Conservation (phyloP, 1,140 invertebrate species). For the Drosophila pseudoananassae region DNA sequence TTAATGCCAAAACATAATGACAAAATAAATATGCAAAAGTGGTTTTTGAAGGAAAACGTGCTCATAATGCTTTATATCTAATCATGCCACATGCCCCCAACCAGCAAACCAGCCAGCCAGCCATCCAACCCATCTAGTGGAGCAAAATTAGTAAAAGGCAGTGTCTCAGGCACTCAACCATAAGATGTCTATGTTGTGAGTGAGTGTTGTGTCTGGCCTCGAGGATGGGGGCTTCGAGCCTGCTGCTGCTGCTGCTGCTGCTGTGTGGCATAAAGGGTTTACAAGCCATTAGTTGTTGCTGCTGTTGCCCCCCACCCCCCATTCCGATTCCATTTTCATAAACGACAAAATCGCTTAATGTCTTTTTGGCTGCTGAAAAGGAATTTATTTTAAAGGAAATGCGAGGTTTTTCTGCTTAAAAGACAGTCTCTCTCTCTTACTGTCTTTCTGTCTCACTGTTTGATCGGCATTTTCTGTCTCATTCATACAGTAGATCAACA, state of each 20-base stretch:
- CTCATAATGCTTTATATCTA: slow-evolving; percentile 75
- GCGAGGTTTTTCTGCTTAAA: slow-evolving; percentile 16
- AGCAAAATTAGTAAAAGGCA: slow-evolving; percentile 57
- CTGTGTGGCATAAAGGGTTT: slow-evolving; percentile 62
- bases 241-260: no score
- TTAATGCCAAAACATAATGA: slow-evolving; percentile 83
- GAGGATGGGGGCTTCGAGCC: no score
- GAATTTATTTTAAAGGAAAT: slow-evolving; percentile 42
- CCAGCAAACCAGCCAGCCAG: no score
- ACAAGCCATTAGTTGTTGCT: slow-evolving; percentile 76
- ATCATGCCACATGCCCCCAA: slow-evolving; percentile 37
- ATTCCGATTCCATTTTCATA: slow-evolving; percentile 39
- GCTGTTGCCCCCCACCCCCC: slow-evolving; percentile 9
- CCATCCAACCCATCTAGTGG: neutral
- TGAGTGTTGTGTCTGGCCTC: neutral
- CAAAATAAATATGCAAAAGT: slow-evolving; percentile 84
- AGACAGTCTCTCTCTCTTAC: neutral
- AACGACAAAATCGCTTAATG: slow-evolving; percentile 77
- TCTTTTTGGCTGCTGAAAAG: slow-evolving; percentile 59
- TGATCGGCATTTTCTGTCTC: neutral
- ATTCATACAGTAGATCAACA: neutral
- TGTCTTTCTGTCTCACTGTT: slow-evolving; percentile 11
- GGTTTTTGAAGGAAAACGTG: slow-evolving; percentile 74
- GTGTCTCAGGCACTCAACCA: slow-evolving; percentile 50
- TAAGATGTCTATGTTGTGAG: slow-evolving; percentile 21